A percentile compares a stretch with the other conserved stretches of the same genome.
Conservation (phyloP, 2,888 invertebrate genomes). For the Drosophila borealis region DNA sequence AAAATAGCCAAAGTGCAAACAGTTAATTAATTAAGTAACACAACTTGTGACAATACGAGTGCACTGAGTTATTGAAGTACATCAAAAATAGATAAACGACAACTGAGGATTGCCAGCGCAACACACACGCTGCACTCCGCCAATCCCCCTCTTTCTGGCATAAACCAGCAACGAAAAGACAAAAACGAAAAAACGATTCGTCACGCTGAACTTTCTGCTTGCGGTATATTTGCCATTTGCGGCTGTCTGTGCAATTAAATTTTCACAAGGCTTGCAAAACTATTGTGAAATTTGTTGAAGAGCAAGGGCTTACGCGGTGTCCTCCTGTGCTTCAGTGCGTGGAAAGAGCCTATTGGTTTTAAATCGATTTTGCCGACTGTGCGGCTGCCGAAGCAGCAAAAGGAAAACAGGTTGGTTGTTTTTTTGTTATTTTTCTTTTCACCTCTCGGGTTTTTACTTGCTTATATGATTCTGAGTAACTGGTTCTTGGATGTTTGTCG, state of each 20-base stretch:
- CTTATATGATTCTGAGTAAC: conserved; percentile 57
- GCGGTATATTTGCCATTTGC: conserved; percentile 27
- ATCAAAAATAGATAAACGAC: conserved; percentile 20
- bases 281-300: neutral
- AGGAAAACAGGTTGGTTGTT: conserved; percentile 74
- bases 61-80: conserved; percentile 40
- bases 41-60: conserved; percentile 24
- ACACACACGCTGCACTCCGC: conserved; percentile 15
- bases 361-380: conserved; percentile 77
- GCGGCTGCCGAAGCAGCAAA: conserved; percentile 39
- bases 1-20: conserved; percentile 39
- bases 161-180: conserved; percentile 24
- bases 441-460: conserved; percentile 31
- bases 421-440: conserved; percentile 8
- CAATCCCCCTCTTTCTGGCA: conserved; percentile 1
- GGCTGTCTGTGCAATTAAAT: conserved; percentile 31
- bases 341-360: conserved; percentile 60
- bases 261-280: conserved; percentile 16
- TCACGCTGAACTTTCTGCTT: conserved; percentile 65
- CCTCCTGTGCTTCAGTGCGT: conserved; percentile 33
- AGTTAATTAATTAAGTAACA: conserved; percentile 47
- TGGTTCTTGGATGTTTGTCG: conserved; percentile 58
- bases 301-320: conserved; percentile 20
- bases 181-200: conserved; percentile 57
- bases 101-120: conserved; percentile 37